These are phyloP conservation scores for Tanytarsus gracilentus DNA, from an alignment of 2,888 invertebrate genomes.

Conservation along the genomic window DNA sequence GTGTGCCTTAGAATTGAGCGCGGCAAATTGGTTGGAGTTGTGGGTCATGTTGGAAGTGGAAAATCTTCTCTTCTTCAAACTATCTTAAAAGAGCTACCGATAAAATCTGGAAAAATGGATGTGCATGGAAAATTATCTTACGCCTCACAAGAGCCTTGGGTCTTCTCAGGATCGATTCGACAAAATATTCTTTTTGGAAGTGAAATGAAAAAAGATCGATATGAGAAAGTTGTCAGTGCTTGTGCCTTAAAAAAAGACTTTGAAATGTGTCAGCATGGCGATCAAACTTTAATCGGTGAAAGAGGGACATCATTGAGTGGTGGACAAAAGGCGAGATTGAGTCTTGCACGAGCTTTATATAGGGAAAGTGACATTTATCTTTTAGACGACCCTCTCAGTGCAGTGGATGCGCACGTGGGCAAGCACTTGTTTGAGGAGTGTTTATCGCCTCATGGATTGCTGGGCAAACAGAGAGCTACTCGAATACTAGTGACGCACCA, in stretches of 20 bases:
- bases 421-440: slow-evolving; percentile 61
- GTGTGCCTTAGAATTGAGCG: slow-evolving; percentile 47
- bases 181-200: slow-evolving; percentile 55
- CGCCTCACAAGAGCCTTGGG: slow-evolving; percentile 80
- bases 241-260: slow-evolving; percentile 47
- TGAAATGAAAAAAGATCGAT: slow-evolving; percentile 41
- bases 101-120: slow-evolving; percentile 46
- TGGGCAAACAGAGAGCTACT: slow-evolving; percentile 48
- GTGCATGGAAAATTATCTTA: slow-evolving; percentile 59
- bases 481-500: slow-evolving; percentile 70
- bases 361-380: slow-evolving; percentile 60
- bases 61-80: slow-evolving; percentile 61
- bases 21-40: slow-evolving; percentile 57
- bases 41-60: slow-evolving; percentile 68
- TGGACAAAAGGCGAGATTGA: slow-evolving; percentile 59
- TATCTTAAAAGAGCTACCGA: slow-evolving; percentile 62
- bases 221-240: slow-evolving; percentile 41
- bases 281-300: slow-evolving; percentile 51
- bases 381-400: slow-evolving; percentile 65
- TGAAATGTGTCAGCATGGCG: slow-evolving; percentile 47
- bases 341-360: slow-evolving; percentile 33
- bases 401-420: slow-evolving; percentile 64
- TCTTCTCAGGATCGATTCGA: slow-evolving; percentile 58
- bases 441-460: slow-evolving; percentile 45
- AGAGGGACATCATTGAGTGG: slow-evolving; percentile 54